A percentile compares a stretch with the other conserved stretches of the same genome.
Evolutionary conservation across 1,140 invertebrate genomes (phyloP).

Genomic region (Metopolophium dirhodum): DNA sequence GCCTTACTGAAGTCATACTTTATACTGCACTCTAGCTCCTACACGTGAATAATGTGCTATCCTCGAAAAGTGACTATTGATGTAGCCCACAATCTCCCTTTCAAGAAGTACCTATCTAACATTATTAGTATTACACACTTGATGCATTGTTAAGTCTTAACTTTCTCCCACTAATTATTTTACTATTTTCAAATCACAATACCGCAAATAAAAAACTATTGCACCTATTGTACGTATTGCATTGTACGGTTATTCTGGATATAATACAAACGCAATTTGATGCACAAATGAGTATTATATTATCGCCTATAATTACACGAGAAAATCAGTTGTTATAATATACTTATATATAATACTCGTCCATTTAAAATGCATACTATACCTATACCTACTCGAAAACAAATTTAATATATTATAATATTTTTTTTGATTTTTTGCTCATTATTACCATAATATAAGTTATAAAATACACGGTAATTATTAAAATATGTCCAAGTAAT

Average conservation of each 20-base stretch:
- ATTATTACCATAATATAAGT: too few species aligned
- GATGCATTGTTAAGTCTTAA: neutral
- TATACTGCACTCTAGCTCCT: neutral
- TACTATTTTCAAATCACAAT: neutral
- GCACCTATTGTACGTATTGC: neutral
- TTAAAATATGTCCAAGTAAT: neutral
- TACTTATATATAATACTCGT: neutral
- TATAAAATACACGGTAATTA: neutral
- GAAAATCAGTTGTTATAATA: neutral
- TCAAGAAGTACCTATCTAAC: neutral
- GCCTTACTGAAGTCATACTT: conserved; percentile 19
- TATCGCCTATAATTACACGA: neutral
- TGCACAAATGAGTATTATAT: neutral
- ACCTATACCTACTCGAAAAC: neutral
- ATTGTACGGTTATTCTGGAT: neutral
- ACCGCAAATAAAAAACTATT: neutral
- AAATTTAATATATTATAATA: neutral
- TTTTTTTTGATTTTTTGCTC: neutral
- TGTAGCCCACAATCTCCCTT: neutral
- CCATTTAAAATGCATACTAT: neutral
- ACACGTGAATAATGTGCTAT: neutral
- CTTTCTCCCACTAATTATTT: neutral
- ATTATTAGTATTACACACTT: neutral
- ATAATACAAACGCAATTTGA: neutral
- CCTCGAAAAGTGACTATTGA: neutral